Evolutionary conservation across 2,797 vertebrate species (phyloP).

Genomic region (Myotis vivesi): DNA sequence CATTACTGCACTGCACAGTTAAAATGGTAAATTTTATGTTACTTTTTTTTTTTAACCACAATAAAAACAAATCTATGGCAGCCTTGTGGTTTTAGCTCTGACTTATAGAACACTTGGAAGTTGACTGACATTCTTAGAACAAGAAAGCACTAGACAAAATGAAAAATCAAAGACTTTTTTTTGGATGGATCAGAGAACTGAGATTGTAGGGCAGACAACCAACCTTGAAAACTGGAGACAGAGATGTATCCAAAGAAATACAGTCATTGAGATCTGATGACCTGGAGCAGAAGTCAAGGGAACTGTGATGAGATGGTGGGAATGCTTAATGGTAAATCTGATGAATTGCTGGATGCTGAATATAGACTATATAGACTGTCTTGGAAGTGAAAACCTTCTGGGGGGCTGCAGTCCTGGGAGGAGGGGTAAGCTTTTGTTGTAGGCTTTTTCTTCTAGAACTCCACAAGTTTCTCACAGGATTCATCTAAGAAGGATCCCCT

Average conservation of each 20-base stretch:
- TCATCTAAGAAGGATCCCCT: neutral
- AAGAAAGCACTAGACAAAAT: neutral
- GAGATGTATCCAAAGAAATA: neutral
- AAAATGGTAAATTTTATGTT: neutral
- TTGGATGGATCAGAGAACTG: neutral
- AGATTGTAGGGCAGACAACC: neutral
- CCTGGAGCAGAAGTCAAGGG: neutral
- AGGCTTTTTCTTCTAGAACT: neutral
- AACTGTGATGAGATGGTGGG: neutral
- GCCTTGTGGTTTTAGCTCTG: neutral
- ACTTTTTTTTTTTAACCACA: neutral
- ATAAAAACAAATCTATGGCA: neutral
- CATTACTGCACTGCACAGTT: neutral
- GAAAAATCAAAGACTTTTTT: neutral
- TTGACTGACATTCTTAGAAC: neutral
- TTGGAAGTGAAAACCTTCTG: neutral
- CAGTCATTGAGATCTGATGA: neutral
- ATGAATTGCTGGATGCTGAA: neutral
- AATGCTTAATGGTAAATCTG: neutral
- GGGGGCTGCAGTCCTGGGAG: neutral
- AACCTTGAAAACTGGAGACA: neutral
- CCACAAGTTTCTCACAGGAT: neutral
- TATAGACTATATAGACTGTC: neutral
- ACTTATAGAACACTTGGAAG: neutral
- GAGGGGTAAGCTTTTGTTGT: neutral